Evolutionary conservation across 2,797 vertebrate genomes (phyloP).

Genomic region (Peromyscus aztecus): DNA sequence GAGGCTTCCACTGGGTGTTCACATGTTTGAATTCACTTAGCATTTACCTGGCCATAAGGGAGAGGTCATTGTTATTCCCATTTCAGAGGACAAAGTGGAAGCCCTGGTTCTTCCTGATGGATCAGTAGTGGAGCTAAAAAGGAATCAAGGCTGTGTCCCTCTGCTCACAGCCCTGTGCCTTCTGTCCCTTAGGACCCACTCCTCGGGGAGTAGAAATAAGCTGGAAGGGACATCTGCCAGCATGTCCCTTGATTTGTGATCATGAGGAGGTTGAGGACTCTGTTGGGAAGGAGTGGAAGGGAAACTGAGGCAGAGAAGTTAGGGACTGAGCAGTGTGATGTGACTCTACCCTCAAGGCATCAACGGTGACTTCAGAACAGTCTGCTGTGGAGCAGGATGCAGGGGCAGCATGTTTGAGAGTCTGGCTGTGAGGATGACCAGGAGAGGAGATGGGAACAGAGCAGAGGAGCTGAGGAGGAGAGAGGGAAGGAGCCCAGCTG

Average conservation of each 20-base stretch:
- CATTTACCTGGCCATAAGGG: no score
- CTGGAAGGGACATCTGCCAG: neutral
- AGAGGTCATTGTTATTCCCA: neutral
- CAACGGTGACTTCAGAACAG: neutral
- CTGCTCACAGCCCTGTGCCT: neutral
- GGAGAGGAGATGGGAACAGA: neutral
- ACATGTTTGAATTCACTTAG: neutral
- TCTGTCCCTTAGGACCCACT: neutral
- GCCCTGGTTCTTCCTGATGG: neutral
- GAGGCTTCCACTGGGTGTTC: neutral
- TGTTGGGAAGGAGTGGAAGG: neutral
- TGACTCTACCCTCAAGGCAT: neutral
- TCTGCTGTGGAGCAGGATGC: no score
- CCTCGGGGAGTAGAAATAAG: neutral
- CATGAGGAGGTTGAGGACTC: neutral
- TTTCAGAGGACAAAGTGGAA: neutral
- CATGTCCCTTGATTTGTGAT: neutral
- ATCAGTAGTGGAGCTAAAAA: neutral
- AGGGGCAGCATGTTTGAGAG: neutral
- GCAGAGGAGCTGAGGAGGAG: neutral
- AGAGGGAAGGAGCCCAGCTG: neutral
- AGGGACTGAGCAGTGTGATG: no score
- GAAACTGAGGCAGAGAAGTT: neutral
- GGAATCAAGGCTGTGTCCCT: neutral
- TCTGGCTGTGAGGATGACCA: neutral